Evolutionary conservation across 37 sponge, comb jelly and placozoan genomes (phyloP), one percentile per base, ranked within the genome.

Genomic region (Axinella damicornis): DNA sequence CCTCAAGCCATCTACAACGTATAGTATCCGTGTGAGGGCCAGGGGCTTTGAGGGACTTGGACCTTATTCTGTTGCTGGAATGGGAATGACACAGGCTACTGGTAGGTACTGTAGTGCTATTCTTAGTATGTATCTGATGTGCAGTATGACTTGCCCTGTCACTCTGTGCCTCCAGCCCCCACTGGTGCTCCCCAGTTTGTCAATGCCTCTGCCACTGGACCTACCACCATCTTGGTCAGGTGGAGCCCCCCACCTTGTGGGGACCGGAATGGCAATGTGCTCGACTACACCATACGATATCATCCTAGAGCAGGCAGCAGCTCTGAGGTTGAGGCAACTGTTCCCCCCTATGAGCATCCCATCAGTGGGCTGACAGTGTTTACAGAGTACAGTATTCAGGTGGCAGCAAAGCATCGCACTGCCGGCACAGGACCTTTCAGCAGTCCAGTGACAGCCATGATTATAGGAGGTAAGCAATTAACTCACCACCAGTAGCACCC

Each of bases 151-250:
- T 5, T 69, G 31, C 32, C 33, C 39, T 46, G 21, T 65, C 53
- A 0, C 59, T 15, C 59, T 59, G 69, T 53, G 38, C 71, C 24
- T 41, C 17, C 60, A 78, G 79, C 40, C 37, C 79, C 79, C 15
- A 57, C 71, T 41, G 80, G 73, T 2, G 65, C 80, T 28, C 80
- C 87, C 21, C 38, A 64, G 64, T 61, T 6, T 87, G 80, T 69
- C 61, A 56, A 25, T 53, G 34, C 60, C 65, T 34, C 36, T 20
- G 28, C 54, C 40, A 58, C 18, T 63, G 39, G 71, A 0, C n/a
- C n/a, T n/a, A 37, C 20, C 38, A 35, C 24, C 22, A 78, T 87
- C 30, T 5, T 21, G 32, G 53, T 87, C 53, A 54, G 56, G 28
- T 87, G 87, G 87, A n/a, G 19, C 1, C 65, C 65, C 16, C 79